These are phyloP conservation scores for Drosophila quinaria DNA, from an alignment of 2,888 invertebrate genomes.

Conservation along the genomic window DNA sequence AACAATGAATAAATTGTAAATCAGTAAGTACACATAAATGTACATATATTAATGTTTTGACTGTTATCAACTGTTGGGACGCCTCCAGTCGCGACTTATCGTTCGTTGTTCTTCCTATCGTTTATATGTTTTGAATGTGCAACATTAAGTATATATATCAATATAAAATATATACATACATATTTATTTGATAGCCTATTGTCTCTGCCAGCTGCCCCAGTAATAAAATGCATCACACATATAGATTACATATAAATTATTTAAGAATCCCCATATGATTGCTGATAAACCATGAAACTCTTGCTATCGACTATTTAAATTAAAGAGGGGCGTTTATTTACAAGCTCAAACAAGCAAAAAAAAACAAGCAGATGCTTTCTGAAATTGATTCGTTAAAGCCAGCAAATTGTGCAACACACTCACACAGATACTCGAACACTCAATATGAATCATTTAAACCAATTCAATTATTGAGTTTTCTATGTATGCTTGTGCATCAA, in stretches of 20 bases:
- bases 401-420: constrained; percentile 29
- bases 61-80: constrained; percentile 12
- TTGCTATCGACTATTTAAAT: constrained; percentile 26
- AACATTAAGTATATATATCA: constrained; percentile 7
- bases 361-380: constrained; percentile 30
- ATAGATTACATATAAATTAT: constrained; percentile 17
- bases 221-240: constrained; percentile 9
- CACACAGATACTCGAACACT: background rate
- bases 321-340: constrained; percentile 48
- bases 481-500: constrained; percentile 14
- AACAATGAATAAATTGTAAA: constrained; percentile 3
- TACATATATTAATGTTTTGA: background rate
- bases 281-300: constrained; percentile 8
- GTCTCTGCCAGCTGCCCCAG: constrained; percentile 13
- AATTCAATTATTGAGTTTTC: constrained; percentile 38
- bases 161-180: constrained; percentile 11
- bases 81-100: constrained; percentile 21
- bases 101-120: constrained; percentile 34
- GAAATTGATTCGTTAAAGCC: constrained; percentile 25
- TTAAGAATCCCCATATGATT: constrained; percentile 23
- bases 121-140: constrained; percentile 2
- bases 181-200: constrained; percentile 29
- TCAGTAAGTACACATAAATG: constrained; percentile 1
- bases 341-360: constrained; percentile 15
- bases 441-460: constrained; percentile 27